Percentiles rank a stretch among this genome's conserved stretches.
phyloP scores from a whole-genome alignment of 2,113 vertebrate genomes.

The Bujurquina vittata region DNA sequence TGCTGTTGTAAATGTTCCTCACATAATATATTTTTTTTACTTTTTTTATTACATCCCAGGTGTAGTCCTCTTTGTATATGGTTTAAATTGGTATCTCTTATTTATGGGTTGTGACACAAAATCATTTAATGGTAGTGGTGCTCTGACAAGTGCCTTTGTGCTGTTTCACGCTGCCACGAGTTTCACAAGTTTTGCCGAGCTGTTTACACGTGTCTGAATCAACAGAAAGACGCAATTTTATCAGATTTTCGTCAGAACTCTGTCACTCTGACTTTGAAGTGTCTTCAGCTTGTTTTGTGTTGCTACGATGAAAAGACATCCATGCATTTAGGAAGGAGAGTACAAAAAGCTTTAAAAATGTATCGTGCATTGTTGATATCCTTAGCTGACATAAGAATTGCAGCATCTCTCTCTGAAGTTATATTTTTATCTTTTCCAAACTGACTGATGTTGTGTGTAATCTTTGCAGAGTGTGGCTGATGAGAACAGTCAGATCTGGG shows the following conservation, averaged over 20 bases:
- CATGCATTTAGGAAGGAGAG: not conserved
- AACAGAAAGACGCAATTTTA: constrained; percentile 12
- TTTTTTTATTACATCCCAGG: not conserved
- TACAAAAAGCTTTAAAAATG: constrained; percentile 21
- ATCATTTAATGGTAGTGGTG: not conserved
- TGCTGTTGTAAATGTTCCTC: not conserved
- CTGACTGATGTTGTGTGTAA: constrained; percentile 26
- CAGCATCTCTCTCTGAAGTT: constrained; percentile 25
- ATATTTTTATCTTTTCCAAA: constrained; percentile 35
- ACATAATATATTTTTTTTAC: no score
- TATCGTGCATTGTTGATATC: constrained; percentile 20
- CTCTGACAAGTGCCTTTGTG: not conserved
- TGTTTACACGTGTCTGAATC: constrained; percentile 15
- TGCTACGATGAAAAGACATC: constrained; percentile 16
- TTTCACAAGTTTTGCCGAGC: not conserved
- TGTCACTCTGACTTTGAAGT: constrained; percentile 22
- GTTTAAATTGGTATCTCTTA: not conserved
- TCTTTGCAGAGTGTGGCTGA: constrained; percentile 25
- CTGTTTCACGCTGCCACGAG: not conserved
- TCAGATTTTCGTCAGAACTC: not conserved
- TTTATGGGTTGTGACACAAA: not conserved
- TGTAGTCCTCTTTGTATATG: not conserved
- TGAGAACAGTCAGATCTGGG: constrained; percentile 41
- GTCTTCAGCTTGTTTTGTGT: constrained; percentile 8
- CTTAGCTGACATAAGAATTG: constrained; percentile 15